Evolutionary conservation across 1,140 invertebrate species (phyloP), one percentile per base, ranked within the genome.

Genomic region (Nephotettix cincticeps): DNA sequence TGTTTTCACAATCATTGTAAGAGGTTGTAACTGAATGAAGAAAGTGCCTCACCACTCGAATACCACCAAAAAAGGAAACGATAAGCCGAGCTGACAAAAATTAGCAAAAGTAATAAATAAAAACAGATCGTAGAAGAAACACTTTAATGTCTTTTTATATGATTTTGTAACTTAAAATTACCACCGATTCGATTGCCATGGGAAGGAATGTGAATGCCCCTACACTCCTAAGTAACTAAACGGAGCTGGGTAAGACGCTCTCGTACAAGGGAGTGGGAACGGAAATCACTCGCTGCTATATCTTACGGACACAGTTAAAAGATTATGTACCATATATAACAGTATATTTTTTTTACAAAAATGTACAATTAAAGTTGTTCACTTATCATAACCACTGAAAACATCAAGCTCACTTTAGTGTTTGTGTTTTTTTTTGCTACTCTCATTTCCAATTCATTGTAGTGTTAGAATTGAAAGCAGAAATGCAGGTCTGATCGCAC

Each of bases 381-480:
- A 75, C 74, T 73, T 75, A 74, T 71, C 71, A 67, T 71, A 63
- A 73, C 72, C 75, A 75, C 74, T 75, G 69, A 76, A 74, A 76
- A 76, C 75, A 76, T 76, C 74, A 73, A 77, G 71, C 75, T 61
- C 74, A 76, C 75, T 71, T 75, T 75, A 75, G 63, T 78, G 75
- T 75, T 75, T 70, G 68, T 70, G 68, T 72, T 72, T n/a, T n/a
- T n/a, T n/a, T 68, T 74, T 72, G 71, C 68, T 74, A 75, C 70
- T 69, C 58, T 75, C 68, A 69, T 77, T 75, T 77, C 72, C 71
- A 75, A 76, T 75, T 75, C 68, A 73, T 78, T 70, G 79, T 79
- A 79, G 77, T 79, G 78, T 82, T 80, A 81, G 77, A 80, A 80
- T 82, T 80, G 81, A 82, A 83, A 83, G 81, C 81, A 79, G 80